These are phyloP conservation scores for Pleuronectes platessa DNA, from an alignment of 2,113 vertebrate species.

Conservation along the genomic window DNA sequence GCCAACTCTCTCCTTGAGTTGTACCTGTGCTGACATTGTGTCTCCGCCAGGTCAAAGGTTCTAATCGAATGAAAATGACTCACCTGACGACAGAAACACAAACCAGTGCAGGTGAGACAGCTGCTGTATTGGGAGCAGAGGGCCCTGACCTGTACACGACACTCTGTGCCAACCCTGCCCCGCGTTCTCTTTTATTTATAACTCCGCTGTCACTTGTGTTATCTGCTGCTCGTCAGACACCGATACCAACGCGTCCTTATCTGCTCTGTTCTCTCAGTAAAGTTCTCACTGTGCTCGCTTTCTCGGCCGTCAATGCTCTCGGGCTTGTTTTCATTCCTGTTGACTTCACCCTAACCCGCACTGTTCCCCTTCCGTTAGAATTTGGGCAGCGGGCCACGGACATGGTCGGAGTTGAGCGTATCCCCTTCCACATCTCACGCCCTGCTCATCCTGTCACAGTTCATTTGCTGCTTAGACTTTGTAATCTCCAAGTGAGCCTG, in stretches of 20 bases:
- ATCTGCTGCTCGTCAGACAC: slow-evolving; percentile 10
- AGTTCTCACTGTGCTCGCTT: neutral
- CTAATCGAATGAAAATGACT: slow-evolving; percentile 21
- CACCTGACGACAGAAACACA: slow-evolving; percentile 7
- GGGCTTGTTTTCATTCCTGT: neutral
- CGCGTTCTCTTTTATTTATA: slow-evolving; percentile 43
- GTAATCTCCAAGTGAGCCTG: slow-evolving; percentile 15
- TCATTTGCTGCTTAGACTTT: slow-evolving; percentile 13
- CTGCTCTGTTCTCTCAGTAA: neutral
- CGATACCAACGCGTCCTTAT: too few species aligned
- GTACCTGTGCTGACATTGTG: neutral
- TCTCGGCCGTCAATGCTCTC: neutral
- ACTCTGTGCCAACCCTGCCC: slow-evolving; percentile 2
- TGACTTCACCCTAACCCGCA: neutral
- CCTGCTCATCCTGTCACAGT: neutral
- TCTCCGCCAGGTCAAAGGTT: neutral
- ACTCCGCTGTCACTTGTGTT: slow-evolving; percentile 4
- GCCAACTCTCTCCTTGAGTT: neutral
- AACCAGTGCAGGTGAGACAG: slow-evolving; percentile 10
- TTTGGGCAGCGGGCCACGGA: neutral
- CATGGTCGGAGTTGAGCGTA: neutral
- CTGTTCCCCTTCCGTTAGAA: neutral
- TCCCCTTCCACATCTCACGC: neutral
- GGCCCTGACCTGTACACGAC: slow-evolving; percentile 28
- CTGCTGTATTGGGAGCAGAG: slow-evolving; percentile 27